Base-by-base conservation (phyloP, 2,888 invertebrate species). In the Lacanobia oleracea region DNA sequence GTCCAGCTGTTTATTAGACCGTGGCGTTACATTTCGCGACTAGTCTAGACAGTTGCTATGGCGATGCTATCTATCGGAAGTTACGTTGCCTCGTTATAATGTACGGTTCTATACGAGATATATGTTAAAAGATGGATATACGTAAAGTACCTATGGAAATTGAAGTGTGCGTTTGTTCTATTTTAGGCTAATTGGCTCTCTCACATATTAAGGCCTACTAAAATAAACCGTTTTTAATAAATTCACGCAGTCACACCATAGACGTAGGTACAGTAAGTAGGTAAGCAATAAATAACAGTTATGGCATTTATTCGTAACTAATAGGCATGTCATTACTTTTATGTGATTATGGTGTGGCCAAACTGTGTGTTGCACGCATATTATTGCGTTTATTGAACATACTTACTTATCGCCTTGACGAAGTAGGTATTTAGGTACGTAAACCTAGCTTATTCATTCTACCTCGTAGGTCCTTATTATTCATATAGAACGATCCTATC, bases 261-360 rank as follows among this genome's bases (percentile, higher is more conserved):
- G 6, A 33, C 33, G 33, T 14, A 51, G 16, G 40, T 78, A 54
- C 48, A 77, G 27, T 77, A 77, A 56, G 61, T 57, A 77, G 45
- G 71, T 27, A 64, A 48, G 51, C 21, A 74, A 81, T 65, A 69
- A 65, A 78, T 65, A 80, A 82, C 79, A 73, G 79, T 80, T 82
- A 73, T 82, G 64, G 60, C 82, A 73, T 78, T 76, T 80, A 80
- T 60, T 59, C 69, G 66, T 82, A 27, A 57, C 60, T 64, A 73
- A 82, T 67, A 64, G 18, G 68, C 79, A 57, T 82, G 56, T 8
- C 16, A 77, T 67, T 61, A 67, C 60, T 67, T 75, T 63, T 45
- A 62, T 51, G 43, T 67, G 72, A 77, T 67, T 79, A 57, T 62
- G 48, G 67, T 67, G 72, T 72, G 37, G 10, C 56, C 37, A 69